phyloP scores from a whole-genome alignment of 2,888 invertebrate species.

The Latrodectus elegans region DNA sequence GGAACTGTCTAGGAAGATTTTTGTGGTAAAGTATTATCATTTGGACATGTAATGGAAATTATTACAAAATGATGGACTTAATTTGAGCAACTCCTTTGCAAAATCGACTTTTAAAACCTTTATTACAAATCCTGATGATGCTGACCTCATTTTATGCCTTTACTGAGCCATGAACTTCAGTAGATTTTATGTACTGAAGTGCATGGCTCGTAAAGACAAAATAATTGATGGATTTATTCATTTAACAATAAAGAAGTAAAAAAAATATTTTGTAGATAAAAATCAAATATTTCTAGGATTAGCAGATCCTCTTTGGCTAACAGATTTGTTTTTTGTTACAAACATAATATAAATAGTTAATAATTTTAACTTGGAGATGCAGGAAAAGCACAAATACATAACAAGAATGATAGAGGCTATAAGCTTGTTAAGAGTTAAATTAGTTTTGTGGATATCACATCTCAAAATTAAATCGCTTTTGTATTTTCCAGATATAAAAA shows the following conservation, averaged over 20 bases:
- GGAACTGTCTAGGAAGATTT: not conserved
- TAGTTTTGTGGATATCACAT: conserved; percentile 24
- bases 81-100: not conserved
- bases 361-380: no score
- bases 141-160: not conserved
- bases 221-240: not conserved
- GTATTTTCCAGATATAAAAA: conserved; percentile 21
- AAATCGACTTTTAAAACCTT: not conserved
- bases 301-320: not conserved
- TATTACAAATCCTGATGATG: not conserved
- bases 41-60: not conserved
- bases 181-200: not conserved
- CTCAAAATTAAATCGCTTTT: conserved; percentile 6
- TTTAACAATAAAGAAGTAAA: not conserved
- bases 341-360: no score
- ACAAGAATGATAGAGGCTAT: not conserved
- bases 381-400: not conserved
- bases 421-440: conserved; percentile 21
- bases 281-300: not conserved
- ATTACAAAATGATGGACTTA: not conserved
- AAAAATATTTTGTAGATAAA: not conserved
- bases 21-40: not conserved
- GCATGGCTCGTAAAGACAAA: not conserved
- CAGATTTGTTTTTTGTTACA: no score
- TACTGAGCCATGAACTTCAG: no score